phyloP scores from a whole-genome alignment of 2,888 invertebrate species.

The Eucera pruinosa region DNA sequence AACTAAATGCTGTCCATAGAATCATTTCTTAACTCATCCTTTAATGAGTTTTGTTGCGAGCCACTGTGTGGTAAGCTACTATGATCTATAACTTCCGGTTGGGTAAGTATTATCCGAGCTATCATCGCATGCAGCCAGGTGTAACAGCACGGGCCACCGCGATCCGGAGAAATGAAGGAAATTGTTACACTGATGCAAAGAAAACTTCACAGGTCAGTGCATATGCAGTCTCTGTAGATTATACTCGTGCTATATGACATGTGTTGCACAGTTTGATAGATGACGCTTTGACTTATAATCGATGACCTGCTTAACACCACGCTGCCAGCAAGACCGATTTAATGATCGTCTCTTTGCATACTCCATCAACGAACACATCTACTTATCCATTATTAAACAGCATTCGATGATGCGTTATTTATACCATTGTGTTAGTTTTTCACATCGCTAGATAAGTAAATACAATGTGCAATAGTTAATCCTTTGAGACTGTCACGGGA shows the following conservation, averaged over 20 bases:
- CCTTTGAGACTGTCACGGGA: no score
- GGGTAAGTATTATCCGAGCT: conserved; percentile 72
- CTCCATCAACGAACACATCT: conserved; percentile 19
- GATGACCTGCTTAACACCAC: conserved; percentile 37
- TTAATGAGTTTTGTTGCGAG: conserved; percentile 38
- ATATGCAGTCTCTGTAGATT: conserved; percentile 27
- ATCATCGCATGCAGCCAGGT: conserved; percentile 80
- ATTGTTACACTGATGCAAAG: no score
- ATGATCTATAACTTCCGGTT: conserved; percentile 61
- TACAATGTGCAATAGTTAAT: no score
- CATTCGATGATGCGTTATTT: not conserved
- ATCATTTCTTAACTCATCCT: not conserved
- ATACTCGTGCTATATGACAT: conserved; percentile 32
- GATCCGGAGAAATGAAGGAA: conserved; percentile 56
- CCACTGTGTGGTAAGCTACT: conserved; percentile 43
- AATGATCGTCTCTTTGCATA: conserved; percentile 16
- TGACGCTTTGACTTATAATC: conserved; percentile 49
- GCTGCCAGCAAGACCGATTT: conserved; percentile 21
- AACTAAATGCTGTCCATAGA: no score
- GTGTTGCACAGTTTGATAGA: conserved; percentile 37
- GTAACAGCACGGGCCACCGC: conserved; percentile 79
- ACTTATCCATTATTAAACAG: conserved; percentile 1
- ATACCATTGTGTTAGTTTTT: no score
- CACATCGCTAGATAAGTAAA: no score
- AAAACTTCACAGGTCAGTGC: conserved; percentile 52